These are phyloP conservation scores for Alexandromys fortis DNA, from an alignment of 2,113 vertebrate species.

Conservation along the genomic window DNA sequence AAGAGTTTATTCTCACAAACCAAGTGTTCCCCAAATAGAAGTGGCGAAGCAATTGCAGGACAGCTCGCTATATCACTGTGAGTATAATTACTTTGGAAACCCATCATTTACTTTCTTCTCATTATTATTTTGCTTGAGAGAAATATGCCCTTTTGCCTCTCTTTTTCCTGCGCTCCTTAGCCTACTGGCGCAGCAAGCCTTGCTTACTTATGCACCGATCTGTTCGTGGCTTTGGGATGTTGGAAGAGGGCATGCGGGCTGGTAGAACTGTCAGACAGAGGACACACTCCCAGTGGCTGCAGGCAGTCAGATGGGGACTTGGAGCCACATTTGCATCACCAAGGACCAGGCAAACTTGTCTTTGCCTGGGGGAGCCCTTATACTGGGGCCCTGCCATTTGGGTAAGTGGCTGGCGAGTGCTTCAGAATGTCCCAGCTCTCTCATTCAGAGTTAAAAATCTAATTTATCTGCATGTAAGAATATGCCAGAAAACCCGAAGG, in stretches of 20 bases:
- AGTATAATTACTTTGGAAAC: slow-evolving; percentile 38
- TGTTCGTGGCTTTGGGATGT: not conserved
- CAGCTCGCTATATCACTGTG: not conserved
- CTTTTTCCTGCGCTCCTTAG: not conserved
- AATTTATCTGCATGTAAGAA: not conserved
- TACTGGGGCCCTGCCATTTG: fast-evolving
- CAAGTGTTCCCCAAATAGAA: not conserved
- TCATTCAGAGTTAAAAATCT: not conserved
- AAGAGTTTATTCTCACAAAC: not conserved
- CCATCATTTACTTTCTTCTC: not conserved
- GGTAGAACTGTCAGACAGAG: not conserved
- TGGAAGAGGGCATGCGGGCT: not conserved
- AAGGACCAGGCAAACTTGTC: not conserved
- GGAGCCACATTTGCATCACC: fast-evolving
- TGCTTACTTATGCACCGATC: not conserved
- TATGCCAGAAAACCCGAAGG: fast-evolving
- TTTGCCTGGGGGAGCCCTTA: not conserved
- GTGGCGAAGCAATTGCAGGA: not conserved
- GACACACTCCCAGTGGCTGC: not conserved
- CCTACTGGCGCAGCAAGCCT: not conserved
- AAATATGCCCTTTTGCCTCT: not conserved
- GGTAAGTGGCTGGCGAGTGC: not conserved
- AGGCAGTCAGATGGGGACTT: not conserved
- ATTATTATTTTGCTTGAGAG: slow-evolving; percentile 11
- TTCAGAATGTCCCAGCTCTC: not conserved